Conservation (phyloP, 1,140 invertebrate genomes). For the Physella acuta region DNA sequence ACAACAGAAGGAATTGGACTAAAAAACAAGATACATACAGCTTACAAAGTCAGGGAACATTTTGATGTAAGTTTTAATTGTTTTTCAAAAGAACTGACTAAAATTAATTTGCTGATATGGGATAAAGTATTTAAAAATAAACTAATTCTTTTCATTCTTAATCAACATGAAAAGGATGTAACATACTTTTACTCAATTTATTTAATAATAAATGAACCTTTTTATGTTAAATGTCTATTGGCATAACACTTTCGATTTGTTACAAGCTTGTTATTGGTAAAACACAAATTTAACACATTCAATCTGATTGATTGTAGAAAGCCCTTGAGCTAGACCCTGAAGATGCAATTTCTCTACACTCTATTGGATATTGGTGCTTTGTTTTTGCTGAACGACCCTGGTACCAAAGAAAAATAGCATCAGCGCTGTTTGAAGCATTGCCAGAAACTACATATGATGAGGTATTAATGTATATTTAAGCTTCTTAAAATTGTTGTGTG, state of each 20-base stretch:
- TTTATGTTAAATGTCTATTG: not conserved
- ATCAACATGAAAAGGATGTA: too few relatives aligned
- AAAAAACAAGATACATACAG: constrained; percentile 23
- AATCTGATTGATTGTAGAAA: constrained; percentile 7
- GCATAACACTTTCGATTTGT: not conserved
- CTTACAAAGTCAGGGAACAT: constrained; percentile 27
- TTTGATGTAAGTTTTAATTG: constrained; percentile 22
- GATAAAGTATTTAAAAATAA: too few relatives aligned
- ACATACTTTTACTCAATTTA: too few relatives aligned
- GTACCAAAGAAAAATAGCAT: constrained; percentile 19
- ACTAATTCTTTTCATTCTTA: too few relatives aligned
- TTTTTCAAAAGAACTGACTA: too few relatives aligned
- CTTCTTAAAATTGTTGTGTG: not conserved
- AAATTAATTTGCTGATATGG: too few relatives aligned
- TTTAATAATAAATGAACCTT: not conserved
- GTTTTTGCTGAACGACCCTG: constrained; percentile 14
- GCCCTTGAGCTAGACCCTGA: constrained; percentile 17
- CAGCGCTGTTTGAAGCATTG: constrained; percentile 1
- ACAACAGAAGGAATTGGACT: constrained; percentile 24
- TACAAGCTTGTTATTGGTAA: not conserved
- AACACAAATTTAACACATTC: not conserved
- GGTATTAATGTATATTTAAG: not conserved
- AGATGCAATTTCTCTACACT: constrained; percentile 25
- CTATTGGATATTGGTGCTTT: constrained; percentile 27
- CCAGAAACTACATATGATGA: constrained; percentile 17